These are phyloP conservation scores for Campylomormyrus tamandua DNA, from an alignment of 2,113 vertebrate genomes.

Conservation along the genomic window DNA sequence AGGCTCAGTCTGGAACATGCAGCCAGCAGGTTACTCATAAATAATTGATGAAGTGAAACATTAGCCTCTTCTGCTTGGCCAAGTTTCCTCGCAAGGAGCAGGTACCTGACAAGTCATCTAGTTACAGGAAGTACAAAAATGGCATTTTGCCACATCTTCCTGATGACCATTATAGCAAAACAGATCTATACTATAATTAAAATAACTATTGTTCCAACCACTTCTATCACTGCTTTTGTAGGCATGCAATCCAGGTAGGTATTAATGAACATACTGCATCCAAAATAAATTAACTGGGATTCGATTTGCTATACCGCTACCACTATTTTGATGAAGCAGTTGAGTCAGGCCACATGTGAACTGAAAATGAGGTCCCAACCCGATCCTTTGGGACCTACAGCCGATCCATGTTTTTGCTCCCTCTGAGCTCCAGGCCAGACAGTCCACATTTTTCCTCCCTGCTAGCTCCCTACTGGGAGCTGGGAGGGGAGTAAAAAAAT, in stretches of 20 bases:
- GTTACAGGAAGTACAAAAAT: constrained; percentile 1
- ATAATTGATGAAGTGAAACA: constrained; percentile 77
- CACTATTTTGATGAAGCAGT: not conserved
- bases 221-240: not conserved
- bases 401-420: not conserved
- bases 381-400: not conserved
- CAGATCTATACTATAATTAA: not conserved
- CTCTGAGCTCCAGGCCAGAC: not conserved
- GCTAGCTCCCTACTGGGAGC: not conserved
- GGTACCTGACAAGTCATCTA: not conserved
- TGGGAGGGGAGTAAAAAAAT: too few species aligned
- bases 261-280: not conserved
- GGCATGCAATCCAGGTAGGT: not conserved
- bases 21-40: constrained; percentile 68
- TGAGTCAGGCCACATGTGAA: not conserved
- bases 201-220: not conserved
- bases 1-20: constrained; percentile 60
- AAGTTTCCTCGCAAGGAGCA: constrained; percentile 21
- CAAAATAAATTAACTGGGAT: not conserved
- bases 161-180: not conserved
- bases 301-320: not conserved
- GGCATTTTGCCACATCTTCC: not conserved
- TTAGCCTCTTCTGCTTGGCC: constrained; percentile 51
- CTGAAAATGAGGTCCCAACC: not conserved
- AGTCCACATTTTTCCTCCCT: not conserved